A percentile compares a stretch with the other conserved stretches of the same genome.
These are phyloP conservation scores for Enteromius trimaculatus DNA, from an alignment of 2,797 vertebrate species.

Conservation along the genomic window DNA sequence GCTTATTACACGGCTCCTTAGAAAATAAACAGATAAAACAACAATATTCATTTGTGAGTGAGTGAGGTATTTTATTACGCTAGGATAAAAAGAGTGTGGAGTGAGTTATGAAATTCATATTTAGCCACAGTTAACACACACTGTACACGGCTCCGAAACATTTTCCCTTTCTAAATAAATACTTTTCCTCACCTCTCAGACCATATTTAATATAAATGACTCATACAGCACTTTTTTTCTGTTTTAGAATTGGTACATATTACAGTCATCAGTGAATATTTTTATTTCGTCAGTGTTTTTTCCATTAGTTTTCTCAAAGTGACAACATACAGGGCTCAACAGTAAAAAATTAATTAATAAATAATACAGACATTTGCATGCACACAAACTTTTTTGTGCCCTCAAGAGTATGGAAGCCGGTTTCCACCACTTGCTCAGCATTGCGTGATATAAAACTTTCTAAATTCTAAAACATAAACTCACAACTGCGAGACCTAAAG, in stretches of 20 bases:
- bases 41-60: neutral
- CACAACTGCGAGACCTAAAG: no score
- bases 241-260: neutral
- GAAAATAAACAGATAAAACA: neutral
- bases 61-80: neutral
- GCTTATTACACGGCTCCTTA: neutral
- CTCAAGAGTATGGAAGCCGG: no score
- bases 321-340: neutral
- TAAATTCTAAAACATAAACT: no score
- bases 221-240: neutral
- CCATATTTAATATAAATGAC: neutral
- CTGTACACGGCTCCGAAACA: neutral
- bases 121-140: no score
- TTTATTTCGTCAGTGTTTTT: neutral
- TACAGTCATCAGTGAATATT: neutral
- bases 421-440: no score
- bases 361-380: neutral
- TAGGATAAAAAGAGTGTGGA: neutral
- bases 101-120: neutral
- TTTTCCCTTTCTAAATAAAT: neutral
- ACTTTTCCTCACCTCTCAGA: neutral
- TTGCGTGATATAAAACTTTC: no score
- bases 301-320: neutral
- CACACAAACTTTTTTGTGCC: neutral
- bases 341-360: neutral